Percentiles rank a stretch among this genome's conserved stretches.
Conservation (phyloP, 2,797 vertebrate genomes). For the Vipera ursinii region DNA sequence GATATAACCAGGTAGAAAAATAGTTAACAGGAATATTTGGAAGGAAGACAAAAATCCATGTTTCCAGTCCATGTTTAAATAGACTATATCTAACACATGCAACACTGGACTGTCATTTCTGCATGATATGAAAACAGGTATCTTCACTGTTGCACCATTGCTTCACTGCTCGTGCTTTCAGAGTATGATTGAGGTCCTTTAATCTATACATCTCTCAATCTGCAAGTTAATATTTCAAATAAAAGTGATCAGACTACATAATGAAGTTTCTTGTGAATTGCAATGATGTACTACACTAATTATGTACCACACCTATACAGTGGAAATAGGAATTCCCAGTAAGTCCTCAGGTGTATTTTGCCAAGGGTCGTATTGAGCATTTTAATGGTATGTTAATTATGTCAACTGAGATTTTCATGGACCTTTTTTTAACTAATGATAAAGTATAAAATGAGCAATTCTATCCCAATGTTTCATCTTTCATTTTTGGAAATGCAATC, state of each 20-base stretch:
- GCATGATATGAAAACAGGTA: neutral
- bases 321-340: neutral
- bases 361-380: neutral
- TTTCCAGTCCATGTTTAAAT: neutral
- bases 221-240: neutral
- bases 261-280: neutral
- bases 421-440: neutral
- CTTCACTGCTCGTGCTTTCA: neutral
- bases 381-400: neutral
- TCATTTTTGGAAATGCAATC: neutral
- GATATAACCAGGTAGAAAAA: neutral
- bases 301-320: neutral
- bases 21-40: neutral
- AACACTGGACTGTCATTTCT: neutral
- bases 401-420: neutral
- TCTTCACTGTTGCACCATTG: neutral
- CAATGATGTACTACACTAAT: neutral
- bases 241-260: neutral
- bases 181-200: neutral
- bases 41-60: neutral
- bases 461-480: neutral
- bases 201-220: neutral
- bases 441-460: neutral
- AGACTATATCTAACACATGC: neutral
- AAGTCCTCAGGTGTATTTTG: neutral